These are phyloP conservation scores for Gallinago jamesoni DNA, from an alignment of 2,113 vertebrate species.

Conservation along the genomic window DNA sequence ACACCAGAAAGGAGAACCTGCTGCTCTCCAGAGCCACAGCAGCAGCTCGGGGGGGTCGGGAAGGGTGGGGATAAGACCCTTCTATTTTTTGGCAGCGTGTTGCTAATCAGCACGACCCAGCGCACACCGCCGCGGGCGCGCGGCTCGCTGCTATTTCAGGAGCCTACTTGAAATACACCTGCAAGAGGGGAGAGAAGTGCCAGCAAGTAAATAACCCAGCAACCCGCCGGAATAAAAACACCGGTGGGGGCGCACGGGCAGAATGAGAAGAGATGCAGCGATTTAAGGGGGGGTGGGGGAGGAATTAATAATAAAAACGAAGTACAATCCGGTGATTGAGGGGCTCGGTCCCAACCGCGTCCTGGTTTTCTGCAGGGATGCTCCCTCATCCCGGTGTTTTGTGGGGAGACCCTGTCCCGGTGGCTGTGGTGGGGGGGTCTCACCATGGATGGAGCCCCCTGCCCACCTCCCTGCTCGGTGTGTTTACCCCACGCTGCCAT, in stretches of 20 bases:
- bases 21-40: background rate
- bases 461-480: fast-evolving
- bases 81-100: background rate
- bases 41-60: background rate
- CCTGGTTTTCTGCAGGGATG: fast-evolving
- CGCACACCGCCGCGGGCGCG: slow-evolving; percentile 23
- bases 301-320: background rate
- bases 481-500: background rate
- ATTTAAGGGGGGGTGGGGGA: background rate
- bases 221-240: background rate
- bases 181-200: slow-evolving; percentile 40
- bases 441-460: background rate
- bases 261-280: background rate
- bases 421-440: background rate
- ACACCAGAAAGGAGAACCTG: background rate
- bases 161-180: slow-evolving; percentile 73
- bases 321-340: background rate
- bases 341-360: fast-evolving
- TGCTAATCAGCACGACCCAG: slow-evolving; percentile 61
- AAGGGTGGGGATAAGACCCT: slow-evolving; percentile 35
- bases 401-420: background rate
- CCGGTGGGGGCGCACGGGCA: background rate
- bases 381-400: background rate
- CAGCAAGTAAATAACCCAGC: slow-evolving; percentile 61
- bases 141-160: slow-evolving; percentile 56